Evolutionary conservation across 2,113 vertebrate species (phyloP), one percentile per base, ranked within the genome.

Genomic region (Mirza zaza): DNA sequence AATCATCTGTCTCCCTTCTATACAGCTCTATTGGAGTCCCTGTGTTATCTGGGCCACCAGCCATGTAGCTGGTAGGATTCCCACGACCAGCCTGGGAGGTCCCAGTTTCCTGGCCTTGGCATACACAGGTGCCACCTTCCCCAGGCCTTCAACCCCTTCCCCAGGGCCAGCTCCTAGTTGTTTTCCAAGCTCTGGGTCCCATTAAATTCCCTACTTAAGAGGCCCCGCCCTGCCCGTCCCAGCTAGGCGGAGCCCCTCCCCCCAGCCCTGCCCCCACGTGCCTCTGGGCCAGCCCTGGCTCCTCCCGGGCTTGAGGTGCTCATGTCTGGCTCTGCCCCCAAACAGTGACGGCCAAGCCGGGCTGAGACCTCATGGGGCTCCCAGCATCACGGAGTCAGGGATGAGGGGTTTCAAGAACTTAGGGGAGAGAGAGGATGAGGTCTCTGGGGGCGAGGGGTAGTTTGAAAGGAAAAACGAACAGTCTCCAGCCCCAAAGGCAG

Each of bases 21-120:
- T 14, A 4, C 0, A 36, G 36, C 32, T 50, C 59, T 23, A 4
- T 5, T 21, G 15, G 9, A 15, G n/a, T 6, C 52, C 45, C 29
- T 6, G 42, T 36, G 20, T 67, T 45, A 45, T 7, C 12, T 67
- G 32, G 25, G 61, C 42, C 13, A 18, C 32, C 18, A 25, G 82
- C 34, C 29, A 3, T 27, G 32, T 55, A 42, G 45, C 25, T 15
- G n/a, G 55, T 25, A 2, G 42, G 29, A 32, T 23, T 29, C 77
- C 36, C 42, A 45, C 14, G 36, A 73, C 29, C 59, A 0, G 18
- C 42, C 25, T 4, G n/a, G 4, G 6, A 3, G 0, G 23, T 29
- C 8, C 25, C 61, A 17, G 75, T 12, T 5, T 13, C 25, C 34
- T 29, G 57, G 39, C 36, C 59, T 36, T 34, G 15, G 14, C 59